These are phyloP conservation scores for Osmoderma eremita DNA, from an alignment of 2,888 invertebrate genomes.

Conservation along the genomic window DNA sequence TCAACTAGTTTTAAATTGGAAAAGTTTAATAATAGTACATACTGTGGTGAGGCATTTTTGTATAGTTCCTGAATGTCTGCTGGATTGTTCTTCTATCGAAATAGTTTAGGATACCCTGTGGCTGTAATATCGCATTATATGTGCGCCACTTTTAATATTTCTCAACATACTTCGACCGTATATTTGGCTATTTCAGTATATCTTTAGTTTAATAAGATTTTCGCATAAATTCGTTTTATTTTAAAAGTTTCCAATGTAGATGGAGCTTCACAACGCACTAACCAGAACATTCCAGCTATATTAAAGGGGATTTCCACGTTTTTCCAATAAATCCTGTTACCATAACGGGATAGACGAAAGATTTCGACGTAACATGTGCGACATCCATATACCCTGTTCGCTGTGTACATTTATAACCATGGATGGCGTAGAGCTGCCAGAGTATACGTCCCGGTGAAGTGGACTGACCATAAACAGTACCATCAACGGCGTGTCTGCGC, in stretches of 20 bases:
- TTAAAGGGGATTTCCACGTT: conserved; percentile 8
- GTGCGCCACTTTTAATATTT: too few relatives aligned
- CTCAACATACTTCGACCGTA: too few relatives aligned
- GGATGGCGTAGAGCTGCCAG: neutral
- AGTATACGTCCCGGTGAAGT: conserved; percentile 17
- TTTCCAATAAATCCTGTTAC: conserved; percentile 9
- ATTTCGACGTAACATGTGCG: neutral
- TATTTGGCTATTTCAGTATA: neutral
- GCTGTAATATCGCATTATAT: too few relatives aligned
- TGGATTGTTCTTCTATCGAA: neutral
- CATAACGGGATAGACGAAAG: neutral
- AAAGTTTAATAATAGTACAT: neutral
- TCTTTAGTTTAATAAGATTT: conserved; percentile 11
- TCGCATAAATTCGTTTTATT: conserved; percentile 17
- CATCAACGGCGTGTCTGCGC: conserved; percentile 52
- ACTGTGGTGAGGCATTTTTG: conserved; percentile 3
- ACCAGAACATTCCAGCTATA: conserved; percentile 5
- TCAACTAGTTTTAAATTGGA: conserved; percentile 3
- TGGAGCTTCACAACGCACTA: conserved; percentile 4
- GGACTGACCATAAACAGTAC: conserved; percentile 29
- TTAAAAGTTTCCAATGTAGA: neutral
- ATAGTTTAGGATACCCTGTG: neutral
- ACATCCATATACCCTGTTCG: conserved; percentile 9
- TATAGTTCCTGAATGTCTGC: neutral
- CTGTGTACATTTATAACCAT: neutral